Evolutionary conservation across 2,888 invertebrate genomes (phyloP), one percentile per base, ranked within the genome.

Genomic region (Eristalis tenax): DNA sequence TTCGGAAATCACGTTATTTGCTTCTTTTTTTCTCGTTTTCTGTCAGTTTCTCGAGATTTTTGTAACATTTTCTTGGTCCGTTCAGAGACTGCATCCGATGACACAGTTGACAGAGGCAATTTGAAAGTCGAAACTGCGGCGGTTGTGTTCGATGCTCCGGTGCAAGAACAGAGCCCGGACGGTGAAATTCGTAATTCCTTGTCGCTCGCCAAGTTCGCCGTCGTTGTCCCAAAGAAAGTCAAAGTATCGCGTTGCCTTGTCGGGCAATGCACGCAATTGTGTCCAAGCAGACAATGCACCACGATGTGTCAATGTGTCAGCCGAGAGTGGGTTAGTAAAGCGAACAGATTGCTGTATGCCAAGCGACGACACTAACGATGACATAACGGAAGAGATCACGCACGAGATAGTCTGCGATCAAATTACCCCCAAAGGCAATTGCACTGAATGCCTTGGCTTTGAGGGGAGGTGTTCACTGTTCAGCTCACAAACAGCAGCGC

Each of bases 241-340:
- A 35, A 75, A 40, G 76, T 87, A 87, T 87, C 83, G 63, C 73
- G 65, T 87, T 87, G 80, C 87, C 75, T 78, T 70, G 70, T 69
- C 73, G 40, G 38, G 28, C 22, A 18, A 18, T 63, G 70, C 76
- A 83, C 79, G 83, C 79, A 83, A 79, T 71, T 71, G 66, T 23
- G 40, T 57, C 73, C 57, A 22, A 71, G 35, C 57, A 63, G 40
- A 65, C 26, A 40, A 71, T 50, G 50, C 8, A 79, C 56, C 26
- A 50, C 32, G 50, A 43, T 56, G 32, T 50, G 50, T 50, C 50
- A 65, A 63, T 78, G 38, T 86, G 82, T 83, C 83, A 82, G 68
- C 59, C 56, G 83, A 74, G 78, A 86, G 75, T 87, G 73, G 87
- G 87, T 87, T 83, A 87, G 87, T 83, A 80, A 87, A 76, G 75